Base-by-base conservation (phyloP, 2,113 vertebrate species). In the Crotalus helleri region DNA sequence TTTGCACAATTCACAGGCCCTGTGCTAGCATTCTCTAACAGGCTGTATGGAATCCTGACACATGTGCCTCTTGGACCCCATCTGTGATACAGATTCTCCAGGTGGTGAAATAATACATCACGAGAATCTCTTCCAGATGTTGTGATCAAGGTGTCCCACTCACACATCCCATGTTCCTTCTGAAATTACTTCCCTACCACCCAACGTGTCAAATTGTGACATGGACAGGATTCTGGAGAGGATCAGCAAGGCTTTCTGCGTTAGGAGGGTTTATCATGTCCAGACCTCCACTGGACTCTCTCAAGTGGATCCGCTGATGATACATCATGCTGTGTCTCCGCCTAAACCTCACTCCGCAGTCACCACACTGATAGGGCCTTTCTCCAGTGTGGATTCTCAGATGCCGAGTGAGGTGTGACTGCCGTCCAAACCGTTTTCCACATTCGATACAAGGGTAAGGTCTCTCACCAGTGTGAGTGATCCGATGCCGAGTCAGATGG, bases 271-370 rank as follows among this genome's bases (percentile, higher is more conserved):
- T 61, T 64, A 15, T 57, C 57, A 64, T 7, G 58, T 90, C 89
- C 3, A 49, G n/a, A 55, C 57, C 81, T 4, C 49, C 81, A 4
- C 23, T 33, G 11, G 74, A 23, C 57, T 95, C 95, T 88, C 90
- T 96, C 88, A 91, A 90, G 69, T 94, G 93, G 94, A 91, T 46
- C 90, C 91, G 95, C 87, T 94, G 94, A 94, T 95, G 94, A 3
- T 94, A 94, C 90, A 94, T 92, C 95, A 94, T 86, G 21, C 94
- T 93, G 69, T 93, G 94, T 26, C 93, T 95, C 91, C 53, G 92
- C 64, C 29, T 95, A 92, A 98, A 98, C 89, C 96, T 94, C 91
- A 98, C 98, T 33, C 97, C 97, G 0, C 98, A 98, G 0, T 97
- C 97, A 94, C 85, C 21, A 13, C 96, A 96, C 39, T 86, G 97